phyloP scores from a whole-genome alignment of 2,797 vertebrate genomes.

The Parambassis ranga region DNA sequence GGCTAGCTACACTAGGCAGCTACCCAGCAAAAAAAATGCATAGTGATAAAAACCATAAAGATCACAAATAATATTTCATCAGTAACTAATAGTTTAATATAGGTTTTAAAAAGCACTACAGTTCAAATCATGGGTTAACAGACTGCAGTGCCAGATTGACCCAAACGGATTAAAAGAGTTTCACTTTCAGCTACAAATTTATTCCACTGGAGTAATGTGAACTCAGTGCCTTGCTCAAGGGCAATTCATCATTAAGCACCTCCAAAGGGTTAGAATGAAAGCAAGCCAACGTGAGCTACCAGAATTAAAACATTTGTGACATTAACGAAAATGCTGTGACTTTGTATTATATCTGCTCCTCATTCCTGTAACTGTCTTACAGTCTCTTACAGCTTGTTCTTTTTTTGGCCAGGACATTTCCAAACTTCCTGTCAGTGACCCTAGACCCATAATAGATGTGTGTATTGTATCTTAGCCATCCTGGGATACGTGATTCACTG shows the following conservation, averaged over 20 bases:
- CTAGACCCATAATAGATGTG: conserved; percentile 65
- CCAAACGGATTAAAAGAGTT: not conserved
- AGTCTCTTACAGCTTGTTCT: conserved; percentile 14
- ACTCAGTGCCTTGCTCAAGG: not conserved
- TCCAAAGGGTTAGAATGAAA: too few relatives aligned
- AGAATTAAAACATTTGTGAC: too few relatives aligned
- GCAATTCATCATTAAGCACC: conserved; percentile 1
- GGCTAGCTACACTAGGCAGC: too few relatives aligned
- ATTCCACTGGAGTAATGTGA: not conserved
- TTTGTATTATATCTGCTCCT: not conserved
- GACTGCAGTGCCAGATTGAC: not conserved
- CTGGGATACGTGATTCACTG: conserved; percentile 59
- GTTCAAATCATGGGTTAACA: too few relatives aligned
- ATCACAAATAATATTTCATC: too few relatives aligned
- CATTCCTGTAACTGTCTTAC: not conserved
- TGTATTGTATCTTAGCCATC: conserved; percentile 71
- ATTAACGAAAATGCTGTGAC: not conserved
- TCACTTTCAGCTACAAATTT: not conserved
- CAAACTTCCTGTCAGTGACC: conserved; percentile 59
- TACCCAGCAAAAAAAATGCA: too few relatives aligned
- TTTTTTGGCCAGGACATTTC: conserved; percentile 48
- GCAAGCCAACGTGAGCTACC: too few relatives aligned
- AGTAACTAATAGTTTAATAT: too few relatives aligned
- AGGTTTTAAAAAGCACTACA: too few relatives aligned
- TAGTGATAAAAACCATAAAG: too few relatives aligned